Conservation (phyloP, 2,888 invertebrate genomes). For the Actias luna region DNA sequence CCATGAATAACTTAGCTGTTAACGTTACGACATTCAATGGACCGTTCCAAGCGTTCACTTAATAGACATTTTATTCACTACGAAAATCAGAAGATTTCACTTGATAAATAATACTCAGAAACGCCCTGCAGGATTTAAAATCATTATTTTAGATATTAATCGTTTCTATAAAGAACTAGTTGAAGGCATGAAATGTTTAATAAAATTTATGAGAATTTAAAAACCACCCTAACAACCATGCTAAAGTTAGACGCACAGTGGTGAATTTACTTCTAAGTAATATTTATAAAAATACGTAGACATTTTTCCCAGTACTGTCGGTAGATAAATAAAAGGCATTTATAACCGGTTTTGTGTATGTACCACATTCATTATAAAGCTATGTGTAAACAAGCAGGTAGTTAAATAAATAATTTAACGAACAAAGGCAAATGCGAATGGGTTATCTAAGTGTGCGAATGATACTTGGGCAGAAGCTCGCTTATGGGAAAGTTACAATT, state of each 20-base stretch:
- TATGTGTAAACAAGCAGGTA: conserved; percentile 8
- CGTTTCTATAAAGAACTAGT: neutral
- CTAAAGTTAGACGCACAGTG: neutral
- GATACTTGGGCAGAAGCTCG: conserved; percentile 60
- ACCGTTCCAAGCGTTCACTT: conserved; percentile 30
- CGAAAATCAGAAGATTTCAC: neutral
- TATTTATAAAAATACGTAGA: neutral
- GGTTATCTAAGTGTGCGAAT: conserved; percentile 47
- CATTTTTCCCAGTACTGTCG: neutral
- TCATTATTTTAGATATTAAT: neutral
- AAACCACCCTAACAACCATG: no score
- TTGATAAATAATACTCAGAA: neutral
- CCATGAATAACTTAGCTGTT: conserved; percentile 62
- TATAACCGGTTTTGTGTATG: conserved; percentile 5
- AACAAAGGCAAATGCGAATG: conserved; percentile 39
- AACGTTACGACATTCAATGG: conserved; percentile 54
- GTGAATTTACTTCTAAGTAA: neutral
- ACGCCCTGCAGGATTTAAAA: neutral
- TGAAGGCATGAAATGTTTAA: neutral
- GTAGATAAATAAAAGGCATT: neutral
- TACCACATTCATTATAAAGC: conserved; percentile 9
- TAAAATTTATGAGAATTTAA: no score
- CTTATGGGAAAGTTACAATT: conserved; percentile 75
- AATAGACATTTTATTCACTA: neutral
- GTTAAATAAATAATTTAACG: conserved; percentile 32